These are phyloP conservation scores for Oxygymnocypris stewartii DNA, from an alignment of 2,113 vertebrate species.

Conservation along the genomic window DNA sequence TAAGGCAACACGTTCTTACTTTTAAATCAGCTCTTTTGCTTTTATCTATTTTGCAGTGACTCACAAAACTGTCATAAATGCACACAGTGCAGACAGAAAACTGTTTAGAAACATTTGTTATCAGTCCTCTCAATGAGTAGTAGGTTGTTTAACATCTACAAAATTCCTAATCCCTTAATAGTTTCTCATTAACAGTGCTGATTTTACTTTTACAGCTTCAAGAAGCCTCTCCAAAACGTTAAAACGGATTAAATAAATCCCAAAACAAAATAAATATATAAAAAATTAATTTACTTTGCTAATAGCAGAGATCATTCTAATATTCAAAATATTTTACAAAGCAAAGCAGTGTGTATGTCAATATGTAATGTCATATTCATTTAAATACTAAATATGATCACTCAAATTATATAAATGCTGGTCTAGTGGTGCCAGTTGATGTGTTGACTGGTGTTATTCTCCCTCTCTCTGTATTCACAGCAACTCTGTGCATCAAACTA, in stretches of 20 bases:
- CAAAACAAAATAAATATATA: background rate
- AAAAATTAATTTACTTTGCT: background rate
- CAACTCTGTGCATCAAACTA: background rate
- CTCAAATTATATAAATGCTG: background rate
- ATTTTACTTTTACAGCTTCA: background rate
- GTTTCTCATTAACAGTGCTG: background rate
- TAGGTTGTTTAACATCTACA: background rate
- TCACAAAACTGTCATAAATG: background rate
- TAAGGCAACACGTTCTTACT: background rate
- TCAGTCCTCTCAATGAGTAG: background rate
- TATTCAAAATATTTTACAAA: background rate
- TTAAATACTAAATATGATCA: background rate
- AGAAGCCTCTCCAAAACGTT: background rate
- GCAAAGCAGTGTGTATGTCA: background rate
- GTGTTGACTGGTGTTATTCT: background rate
- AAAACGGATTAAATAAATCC: background rate
- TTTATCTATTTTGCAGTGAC: constrained; percentile 9
- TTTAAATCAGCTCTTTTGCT: constrained; percentile 15
- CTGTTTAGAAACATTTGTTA: background rate
- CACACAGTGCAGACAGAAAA: background rate
- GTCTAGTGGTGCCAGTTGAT: background rate
- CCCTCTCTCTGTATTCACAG: background rate
- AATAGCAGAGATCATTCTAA: background rate
- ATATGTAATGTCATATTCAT: background rate
- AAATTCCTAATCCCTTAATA: background rate